Percentiles rank a stretch among this genome's conserved stretches.
Conservation (phyloP, 30 jellyfish, hydroid and myxozoan species). For the Catostylus mosaicus region DNA sequence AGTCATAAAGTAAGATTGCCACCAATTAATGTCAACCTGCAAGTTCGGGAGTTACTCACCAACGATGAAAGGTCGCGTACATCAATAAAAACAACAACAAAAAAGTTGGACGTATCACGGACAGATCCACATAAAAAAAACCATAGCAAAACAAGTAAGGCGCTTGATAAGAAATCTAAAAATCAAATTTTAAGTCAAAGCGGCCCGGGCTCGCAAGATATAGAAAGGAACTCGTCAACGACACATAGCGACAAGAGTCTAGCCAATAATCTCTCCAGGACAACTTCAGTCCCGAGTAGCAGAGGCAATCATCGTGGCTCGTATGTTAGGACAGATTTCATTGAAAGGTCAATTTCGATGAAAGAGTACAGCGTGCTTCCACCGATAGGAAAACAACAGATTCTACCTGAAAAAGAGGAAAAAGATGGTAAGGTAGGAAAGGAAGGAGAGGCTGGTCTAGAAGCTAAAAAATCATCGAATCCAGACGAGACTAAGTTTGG, state of each 20-base stretch:
- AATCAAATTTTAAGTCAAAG: not conserved
- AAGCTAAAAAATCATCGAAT: not conserved
- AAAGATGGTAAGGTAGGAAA: not conserved
- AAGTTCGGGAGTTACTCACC: conserved; percentile 52
- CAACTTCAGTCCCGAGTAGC: not conserved
- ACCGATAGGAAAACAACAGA: conserved; percentile 31
- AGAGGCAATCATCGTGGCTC: not conserved
- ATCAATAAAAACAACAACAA: not conserved
- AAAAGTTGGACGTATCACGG: too few species aligned
- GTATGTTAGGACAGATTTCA: not conserved
- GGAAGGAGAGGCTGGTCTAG: not conserved
- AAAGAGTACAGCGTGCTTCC: conserved; percentile 57
- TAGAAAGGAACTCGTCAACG: not conserved
- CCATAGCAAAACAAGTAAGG: not conserved
- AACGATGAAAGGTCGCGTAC: conserved; percentile 10
- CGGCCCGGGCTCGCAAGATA: not conserved
- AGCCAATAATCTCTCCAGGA: not conserved
- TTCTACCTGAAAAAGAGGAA: not conserved
- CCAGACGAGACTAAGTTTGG: not conserved
- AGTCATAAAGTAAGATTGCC: conserved; percentile 48
- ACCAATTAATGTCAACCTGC: conserved; percentile 57
- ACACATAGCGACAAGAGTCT: not conserved
- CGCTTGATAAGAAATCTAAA: not conserved
- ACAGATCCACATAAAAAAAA: too few species aligned
- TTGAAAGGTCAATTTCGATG: conserved; percentile 8